phyloP scores from a whole-genome alignment of 2,797 vertebrate species.

The Momotus momota region DNA sequence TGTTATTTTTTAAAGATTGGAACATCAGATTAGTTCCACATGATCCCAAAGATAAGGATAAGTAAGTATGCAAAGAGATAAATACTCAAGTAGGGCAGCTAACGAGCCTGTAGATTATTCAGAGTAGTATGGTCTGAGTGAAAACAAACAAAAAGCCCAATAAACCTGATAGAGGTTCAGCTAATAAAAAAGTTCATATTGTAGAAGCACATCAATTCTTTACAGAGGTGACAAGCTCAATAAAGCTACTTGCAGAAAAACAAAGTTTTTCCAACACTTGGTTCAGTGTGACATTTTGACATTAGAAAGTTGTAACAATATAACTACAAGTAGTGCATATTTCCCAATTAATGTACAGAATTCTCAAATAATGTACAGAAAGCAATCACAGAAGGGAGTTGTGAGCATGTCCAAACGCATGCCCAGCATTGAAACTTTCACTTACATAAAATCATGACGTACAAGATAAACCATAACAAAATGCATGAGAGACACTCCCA shows the following conservation, averaged over 20 bases:
- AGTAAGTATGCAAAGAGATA: background rate
- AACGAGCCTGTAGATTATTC: background rate
- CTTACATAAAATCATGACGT: background rate
- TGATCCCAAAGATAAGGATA: background rate
- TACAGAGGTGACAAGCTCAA: background rate
- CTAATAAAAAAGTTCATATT: background rate
- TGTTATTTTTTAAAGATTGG: background rate
- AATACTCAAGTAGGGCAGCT: background rate
- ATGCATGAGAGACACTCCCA: background rate
- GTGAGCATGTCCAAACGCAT: background rate
- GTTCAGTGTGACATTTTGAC: background rate
- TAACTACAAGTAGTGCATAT: background rate
- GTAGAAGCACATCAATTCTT: background rate
- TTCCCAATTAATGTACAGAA: background rate
- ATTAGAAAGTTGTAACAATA: background rate
- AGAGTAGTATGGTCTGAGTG: background rate
- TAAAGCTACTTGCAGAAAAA: background rate
- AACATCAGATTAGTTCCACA: background rate
- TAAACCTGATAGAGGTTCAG: background rate
- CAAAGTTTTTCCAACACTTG: background rate
- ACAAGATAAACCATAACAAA: constrained; percentile 3
- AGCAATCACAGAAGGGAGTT: background rate
- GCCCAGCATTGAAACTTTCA: background rate
- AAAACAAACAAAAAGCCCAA: background rate
- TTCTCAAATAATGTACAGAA: background rate